Base-by-base conservation (phyloP, 1,140 invertebrate species). In the Drosophila prosaltans region DNA sequence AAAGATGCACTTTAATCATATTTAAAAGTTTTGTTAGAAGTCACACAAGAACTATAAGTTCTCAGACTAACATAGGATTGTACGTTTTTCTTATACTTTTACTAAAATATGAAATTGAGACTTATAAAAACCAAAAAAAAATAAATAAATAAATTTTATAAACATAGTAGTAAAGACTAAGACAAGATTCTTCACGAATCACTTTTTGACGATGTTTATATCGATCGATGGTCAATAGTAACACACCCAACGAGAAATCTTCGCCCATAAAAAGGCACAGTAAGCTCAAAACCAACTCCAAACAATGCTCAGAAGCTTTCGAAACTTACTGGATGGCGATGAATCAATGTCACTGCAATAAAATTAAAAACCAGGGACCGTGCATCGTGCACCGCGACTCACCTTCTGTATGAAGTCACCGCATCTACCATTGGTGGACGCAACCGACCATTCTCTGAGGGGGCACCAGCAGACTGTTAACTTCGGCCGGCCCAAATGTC, bases 281-380 rank as follows among this genome's bases (percentile, higher is more conserved):
- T 36, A 30, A 16, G 61, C 71, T 73, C 64, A 39, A 36, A 51
- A 30, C 39, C 24, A 51, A 28, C 30, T 9, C 9, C 5, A 67
- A 59, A 89, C 84, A 88, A 88, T 89, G 84, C 85, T 16, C 68
- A 84, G 66, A 77, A 89, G 65, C 81, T 76, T 84, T 89, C 85
- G 84, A 89, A 76, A 74, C 74, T 74, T 80, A 71, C 74, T 73
- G 80, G 43, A 66, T 63, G 74, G 84, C 84, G 79, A 88, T 88
- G 80, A 84, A 88, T 89, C 84, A 88, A 88, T 88, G 84, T 89
- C 84, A 89, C 60, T 43, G 54, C 57, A 39, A 26, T 8, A 51
- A 51, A 51, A 51, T 51, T 51, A 26, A 51, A 61, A 58, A 24
- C 55, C 16, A 65, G 59, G 55, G 43, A 67, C 55, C 41, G 65